These are phyloP conservation scores for Idaea straminata DNA, from an alignment of 2,888 invertebrate genomes.

Conservation along the genomic window DNA sequence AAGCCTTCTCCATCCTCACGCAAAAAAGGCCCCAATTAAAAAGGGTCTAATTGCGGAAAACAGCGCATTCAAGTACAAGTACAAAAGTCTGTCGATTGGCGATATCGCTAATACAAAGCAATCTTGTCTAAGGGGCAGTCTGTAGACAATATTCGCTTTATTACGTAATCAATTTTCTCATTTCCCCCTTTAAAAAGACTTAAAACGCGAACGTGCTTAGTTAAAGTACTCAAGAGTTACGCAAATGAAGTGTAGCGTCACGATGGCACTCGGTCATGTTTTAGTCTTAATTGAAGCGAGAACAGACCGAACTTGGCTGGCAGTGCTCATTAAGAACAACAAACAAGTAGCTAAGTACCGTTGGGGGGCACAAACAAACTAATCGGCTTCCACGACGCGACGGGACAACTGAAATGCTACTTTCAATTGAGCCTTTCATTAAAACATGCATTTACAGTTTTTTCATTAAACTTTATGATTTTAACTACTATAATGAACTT, in stretches of 20 bases:
- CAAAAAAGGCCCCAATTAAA: no score
- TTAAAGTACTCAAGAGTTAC: constrained; percentile 26
- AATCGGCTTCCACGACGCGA: constrained; percentile 64
- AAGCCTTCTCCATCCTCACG: no score
- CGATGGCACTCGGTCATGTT: constrained; percentile 68
- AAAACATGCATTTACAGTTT: background rate
- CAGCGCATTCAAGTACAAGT: no score
- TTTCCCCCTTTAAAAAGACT: constrained; percentile 4
- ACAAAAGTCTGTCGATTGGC: no score
- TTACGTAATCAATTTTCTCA: background rate
- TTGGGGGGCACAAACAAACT: constrained; percentile 50
- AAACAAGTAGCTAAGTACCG: constrained; percentile 74
- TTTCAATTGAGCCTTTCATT: constrained; percentile 20
- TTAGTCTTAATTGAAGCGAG: constrained; percentile 75
- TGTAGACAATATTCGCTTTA: no score
- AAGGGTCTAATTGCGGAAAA: no score
- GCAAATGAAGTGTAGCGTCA: constrained; percentile 36
- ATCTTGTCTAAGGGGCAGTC: no score
- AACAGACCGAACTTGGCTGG: constrained; percentile 71
- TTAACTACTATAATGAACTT: background rate
- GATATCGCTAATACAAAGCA: no score
- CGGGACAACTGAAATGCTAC: constrained; percentile 25
- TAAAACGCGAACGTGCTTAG: constrained; percentile 4
- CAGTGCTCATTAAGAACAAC: constrained; percentile 77
- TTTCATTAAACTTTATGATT: background rate